Evolutionary conservation across 2,888 invertebrate species (phyloP).

Genomic region (Synergus laeviventris): DNA sequence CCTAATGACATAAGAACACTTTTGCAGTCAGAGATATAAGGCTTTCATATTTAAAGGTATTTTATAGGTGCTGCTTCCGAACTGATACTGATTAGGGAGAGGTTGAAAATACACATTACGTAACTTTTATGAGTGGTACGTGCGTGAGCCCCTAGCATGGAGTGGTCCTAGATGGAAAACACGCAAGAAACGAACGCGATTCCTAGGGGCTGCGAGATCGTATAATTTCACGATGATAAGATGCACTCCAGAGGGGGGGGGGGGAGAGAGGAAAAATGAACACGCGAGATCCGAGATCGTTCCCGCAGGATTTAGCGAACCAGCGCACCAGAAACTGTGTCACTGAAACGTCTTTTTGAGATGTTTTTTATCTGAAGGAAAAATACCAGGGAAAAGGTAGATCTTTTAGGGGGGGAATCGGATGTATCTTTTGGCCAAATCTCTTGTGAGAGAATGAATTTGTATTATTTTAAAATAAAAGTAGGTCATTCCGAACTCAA

Average conservation of each 20-base stretch:
- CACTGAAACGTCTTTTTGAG: background rate
- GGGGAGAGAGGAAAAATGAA: background rate
- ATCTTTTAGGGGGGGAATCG: background rate
- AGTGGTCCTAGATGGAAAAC: constrained; percentile 1
- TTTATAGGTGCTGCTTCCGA: background rate
- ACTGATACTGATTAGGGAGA: background rate
- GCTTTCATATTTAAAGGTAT: background rate
- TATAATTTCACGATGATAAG: constrained; percentile 30
- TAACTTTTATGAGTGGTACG: background rate
- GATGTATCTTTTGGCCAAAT: too few species aligned
- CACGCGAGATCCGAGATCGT: constrained; percentile 15
- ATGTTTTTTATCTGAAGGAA: background rate
- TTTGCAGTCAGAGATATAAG: background rate
- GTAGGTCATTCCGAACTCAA: too few species aligned
- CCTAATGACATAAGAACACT: background rate
- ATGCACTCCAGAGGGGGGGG: background rate
- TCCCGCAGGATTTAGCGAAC: constrained; percentile 13
- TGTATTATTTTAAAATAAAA: too few species aligned
- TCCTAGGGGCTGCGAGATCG: constrained; percentile 6
- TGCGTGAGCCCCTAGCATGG: background rate
- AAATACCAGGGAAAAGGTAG: background rate
- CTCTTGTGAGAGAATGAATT: too few species aligned
- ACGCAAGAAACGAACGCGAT: constrained; percentile 11
- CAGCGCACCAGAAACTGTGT: constrained; percentile 2
- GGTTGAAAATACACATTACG: background rate